These are phyloP conservation scores for Cepphus grylle DNA, from an alignment of 2,113 vertebrate genomes.

Conservation along the genomic window DNA sequence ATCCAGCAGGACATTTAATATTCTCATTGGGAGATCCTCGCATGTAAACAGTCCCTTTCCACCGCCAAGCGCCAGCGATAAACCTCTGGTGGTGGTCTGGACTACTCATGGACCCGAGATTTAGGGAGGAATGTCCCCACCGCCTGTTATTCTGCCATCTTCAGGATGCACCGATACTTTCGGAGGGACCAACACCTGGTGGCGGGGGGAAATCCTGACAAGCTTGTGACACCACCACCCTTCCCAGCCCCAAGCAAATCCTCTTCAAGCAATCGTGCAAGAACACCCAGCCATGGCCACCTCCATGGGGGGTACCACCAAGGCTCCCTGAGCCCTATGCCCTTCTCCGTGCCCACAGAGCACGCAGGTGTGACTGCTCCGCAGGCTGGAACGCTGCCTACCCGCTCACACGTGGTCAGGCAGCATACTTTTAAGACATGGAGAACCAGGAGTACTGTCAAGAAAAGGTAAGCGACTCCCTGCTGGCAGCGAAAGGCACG, in stretches of 20 bases:
- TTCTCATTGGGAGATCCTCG: accelerated
- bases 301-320: too few relatives aligned
- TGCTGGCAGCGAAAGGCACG: neutral
- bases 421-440: neutral
- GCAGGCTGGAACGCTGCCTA: neutral
- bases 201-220: neutral
- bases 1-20: neutral
- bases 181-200: neutral
- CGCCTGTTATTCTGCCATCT: neutral
- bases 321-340: neutral
- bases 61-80: neutral
- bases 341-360: neutral
- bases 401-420: neutral
- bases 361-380: accelerated
- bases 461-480: neutral
- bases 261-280: neutral
- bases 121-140: neutral
- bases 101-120: neutral
- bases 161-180: neutral
- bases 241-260: neutral
- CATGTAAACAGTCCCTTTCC: neutral
- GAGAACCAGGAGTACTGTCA: neutral
- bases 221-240: neutral
- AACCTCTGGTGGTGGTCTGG: neutral
- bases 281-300: accelerated